Evolutionary conservation across 2,797 vertebrate genomes (phyloP), one percentile per base, ranked within the genome.

Genomic region (Alca torda): DNA sequence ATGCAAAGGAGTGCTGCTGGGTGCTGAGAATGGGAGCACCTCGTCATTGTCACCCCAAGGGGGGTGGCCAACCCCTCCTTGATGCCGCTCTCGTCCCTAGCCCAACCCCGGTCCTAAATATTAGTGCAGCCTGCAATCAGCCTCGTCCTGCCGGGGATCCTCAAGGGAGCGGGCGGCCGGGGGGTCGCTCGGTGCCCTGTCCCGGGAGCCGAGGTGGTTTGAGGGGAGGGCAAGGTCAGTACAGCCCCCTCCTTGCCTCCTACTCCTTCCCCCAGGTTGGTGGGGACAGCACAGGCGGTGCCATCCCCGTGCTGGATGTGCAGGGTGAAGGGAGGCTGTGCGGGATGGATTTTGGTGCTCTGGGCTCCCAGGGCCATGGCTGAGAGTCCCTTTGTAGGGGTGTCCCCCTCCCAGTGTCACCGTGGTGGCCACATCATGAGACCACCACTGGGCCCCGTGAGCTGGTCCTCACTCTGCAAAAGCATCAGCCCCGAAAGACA

Each of bases 111-210:
- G 79, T 79, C 83, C 61, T 86, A 84, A 94, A 63, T 85, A 88
- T 43, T 88, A 95, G 70, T 89, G 80, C 90, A 87, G 90, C 92
- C 46, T 90, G 43, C 30, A 69, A 88, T 86, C 69, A 91, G 80
- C 88, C 80, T 91, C 80, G 30, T 95, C 92, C 61, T 86, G 63
- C 26, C 0, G 0, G 86, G 87, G 21, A 54, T 68, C 20, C 69
- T 74, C 20, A 4, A 74, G 53, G 35, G 43, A 86, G 28, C 0
- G 4, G 64, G 79, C 0, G 2, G 90, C 54, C 7, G 9, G 24
- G 78, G 57, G 17, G 23, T 50, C 3, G 1, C 25, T 43, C 16
- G 1, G 51, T 61, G 63, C 59, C 76, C 67, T 7, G 12, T 74
- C 50, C 41, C 1, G 2, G 81, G 50, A 84, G 45, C 35, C 0